Conservation (phyloP, 2,797 vertebrate species). For the Sarcophilus harrisii region DNA sequence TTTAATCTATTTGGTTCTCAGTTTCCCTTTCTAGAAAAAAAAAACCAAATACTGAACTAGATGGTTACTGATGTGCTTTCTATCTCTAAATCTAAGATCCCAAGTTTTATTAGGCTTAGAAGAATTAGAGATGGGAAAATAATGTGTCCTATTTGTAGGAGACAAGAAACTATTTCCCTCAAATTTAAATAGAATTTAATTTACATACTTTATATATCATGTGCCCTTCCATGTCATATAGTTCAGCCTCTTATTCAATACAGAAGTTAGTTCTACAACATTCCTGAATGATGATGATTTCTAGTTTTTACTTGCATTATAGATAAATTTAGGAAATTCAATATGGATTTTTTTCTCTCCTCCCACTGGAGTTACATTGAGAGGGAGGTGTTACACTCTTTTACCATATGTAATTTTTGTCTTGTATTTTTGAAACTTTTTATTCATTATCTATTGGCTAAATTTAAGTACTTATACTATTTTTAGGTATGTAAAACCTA, state of each 20-base stretch:
- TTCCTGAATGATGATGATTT: background rate
- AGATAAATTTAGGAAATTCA: slow-evolving; percentile 1
- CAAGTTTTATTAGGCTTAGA: background rate
- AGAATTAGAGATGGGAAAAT: slow-evolving; percentile 1
- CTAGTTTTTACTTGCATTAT: background rate
- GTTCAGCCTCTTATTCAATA: background rate
- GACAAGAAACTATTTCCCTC: background rate
- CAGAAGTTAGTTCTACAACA: background rate
- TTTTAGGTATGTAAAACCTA: slow-evolving; percentile 23
- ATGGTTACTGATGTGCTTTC: background rate
- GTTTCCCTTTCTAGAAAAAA: background rate
- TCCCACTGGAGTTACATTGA: background rate
- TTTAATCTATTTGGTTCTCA: background rate
- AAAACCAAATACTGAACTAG: background rate
- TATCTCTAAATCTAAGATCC: background rate
- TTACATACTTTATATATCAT: background rate
- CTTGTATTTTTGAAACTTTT: slow-evolving; percentile 36
- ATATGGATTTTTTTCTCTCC: slow-evolving; percentile 5
- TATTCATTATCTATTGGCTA: background rate
- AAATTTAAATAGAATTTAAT: background rate
- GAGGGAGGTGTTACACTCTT: slow-evolving; percentile 28
- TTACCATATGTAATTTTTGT: background rate
- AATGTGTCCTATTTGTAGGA: background rate
- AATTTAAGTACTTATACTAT: background rate
- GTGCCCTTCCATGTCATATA: background rate